phyloP scores from a whole-genome alignment of 1,140 invertebrate genomes.

The Monomorium pharaonis region DNA sequence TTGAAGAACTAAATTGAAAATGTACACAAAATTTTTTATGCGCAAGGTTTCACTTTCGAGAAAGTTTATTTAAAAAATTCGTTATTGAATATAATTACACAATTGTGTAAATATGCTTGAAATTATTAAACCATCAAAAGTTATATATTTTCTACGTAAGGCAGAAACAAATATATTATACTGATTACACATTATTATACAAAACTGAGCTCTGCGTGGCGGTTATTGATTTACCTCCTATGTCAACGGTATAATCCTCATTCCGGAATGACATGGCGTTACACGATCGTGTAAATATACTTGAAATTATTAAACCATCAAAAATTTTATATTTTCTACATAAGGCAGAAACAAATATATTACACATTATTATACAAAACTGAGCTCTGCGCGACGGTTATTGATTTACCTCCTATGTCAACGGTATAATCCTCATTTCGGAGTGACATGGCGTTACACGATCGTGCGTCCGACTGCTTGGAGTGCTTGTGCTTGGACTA shows the following conservation, averaged over 20 bases:
- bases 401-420: slow-evolving; percentile 61
- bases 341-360: neutral
- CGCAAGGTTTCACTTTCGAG: neutral
- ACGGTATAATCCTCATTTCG: neutral
- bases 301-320: neutral
- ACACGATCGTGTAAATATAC: neutral
- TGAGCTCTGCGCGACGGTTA: neutral
- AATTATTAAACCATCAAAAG: neutral
- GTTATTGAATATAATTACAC: neutral
- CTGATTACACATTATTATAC: neutral
- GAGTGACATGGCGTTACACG: slow-evolving; percentile 26
- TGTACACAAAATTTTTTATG: neutral
- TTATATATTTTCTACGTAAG: neutral
- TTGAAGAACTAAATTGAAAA: neutral
- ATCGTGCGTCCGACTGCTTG: neutral
- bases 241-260: slow-evolving; percentile 10
- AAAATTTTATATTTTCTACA: neutral
- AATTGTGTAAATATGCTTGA: too few relatives aligned
- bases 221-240: slow-evolving; percentile 57
- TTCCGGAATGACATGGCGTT: slow-evolving; percentile 29
- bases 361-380: neutral
- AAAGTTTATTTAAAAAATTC: neutral
- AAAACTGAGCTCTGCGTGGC: neutral
- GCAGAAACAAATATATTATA: neutral
- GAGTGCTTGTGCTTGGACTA: neutral